phyloP scores from a whole-genome alignment of 2,888 invertebrate species.

The Tiphia femorata region DNA sequence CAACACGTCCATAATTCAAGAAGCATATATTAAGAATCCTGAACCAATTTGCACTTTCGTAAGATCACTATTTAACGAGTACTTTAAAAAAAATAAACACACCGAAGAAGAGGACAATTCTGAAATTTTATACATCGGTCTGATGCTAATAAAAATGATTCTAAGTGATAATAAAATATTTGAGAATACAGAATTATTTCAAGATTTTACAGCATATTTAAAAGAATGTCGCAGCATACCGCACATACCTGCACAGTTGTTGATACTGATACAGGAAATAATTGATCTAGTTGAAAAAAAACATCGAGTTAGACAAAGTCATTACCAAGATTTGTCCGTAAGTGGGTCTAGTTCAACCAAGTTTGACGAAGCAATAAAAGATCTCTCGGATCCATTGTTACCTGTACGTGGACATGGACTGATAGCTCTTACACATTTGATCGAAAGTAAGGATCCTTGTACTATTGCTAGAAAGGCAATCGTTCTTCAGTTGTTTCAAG shows the following conservation, averaged over 20 bases:
- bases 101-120: slow-evolving; percentile 41
- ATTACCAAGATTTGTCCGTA: slow-evolving; percentile 53
- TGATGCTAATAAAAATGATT: slow-evolving; percentile 66
- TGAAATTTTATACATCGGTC: slow-evolving; percentile 60
- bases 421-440: slow-evolving; percentile 79
- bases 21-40: slow-evolving; percentile 61
- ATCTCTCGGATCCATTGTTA: slow-evolving; percentile 79
- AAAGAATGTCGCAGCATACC: slow-evolving; percentile 16
- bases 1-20: slow-evolving; percentile 58
- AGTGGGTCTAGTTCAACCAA: slow-evolving; percentile 61
- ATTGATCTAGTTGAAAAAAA: slow-evolving; percentile 56
- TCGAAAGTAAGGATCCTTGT: slow-evolving; percentile 76
- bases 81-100: slow-evolving; percentile 11
- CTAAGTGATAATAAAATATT: slow-evolving; percentile 48
- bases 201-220: slow-evolving; percentile 58
- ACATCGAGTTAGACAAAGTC: slow-evolving; percentile 40
- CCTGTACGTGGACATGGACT: slow-evolving; percentile 88
- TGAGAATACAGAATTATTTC: slow-evolving; percentile 56
- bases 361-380: slow-evolving; percentile 76
- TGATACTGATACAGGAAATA: slow-evolving; percentile 57
- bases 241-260: slow-evolving; percentile 43
- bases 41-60: slow-evolving; percentile 61
- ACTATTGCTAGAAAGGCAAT: slow-evolving; percentile 76
- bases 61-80: slow-evolving; percentile 57
- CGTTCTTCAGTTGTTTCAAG: slow-evolving; percentile 80